phyloP scores from a whole-genome alignment of 2,113 vertebrate species.

The Rostratula benghalensis region DNA sequence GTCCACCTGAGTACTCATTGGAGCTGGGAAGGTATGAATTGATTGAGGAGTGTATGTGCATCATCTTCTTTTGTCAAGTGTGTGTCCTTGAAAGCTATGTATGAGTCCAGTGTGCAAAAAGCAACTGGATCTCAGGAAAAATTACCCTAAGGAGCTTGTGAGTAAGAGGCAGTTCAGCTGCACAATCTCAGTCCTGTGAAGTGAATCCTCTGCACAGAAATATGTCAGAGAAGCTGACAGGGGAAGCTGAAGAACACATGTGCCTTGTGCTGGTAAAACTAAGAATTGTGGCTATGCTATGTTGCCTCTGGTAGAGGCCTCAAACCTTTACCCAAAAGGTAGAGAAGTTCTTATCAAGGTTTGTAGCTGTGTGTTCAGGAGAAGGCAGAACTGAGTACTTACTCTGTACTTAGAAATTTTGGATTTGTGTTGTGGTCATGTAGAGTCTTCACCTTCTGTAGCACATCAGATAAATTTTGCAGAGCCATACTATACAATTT shows the following conservation, averaged over 20 bases:
- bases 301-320: neutral
- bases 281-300: neutral
- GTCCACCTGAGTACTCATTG: neutral
- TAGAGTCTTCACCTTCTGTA: neutral
- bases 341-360: neutral
- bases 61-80: neutral
- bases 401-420: neutral
- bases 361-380: neutral
- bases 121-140: neutral
- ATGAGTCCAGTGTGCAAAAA: neutral
- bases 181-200: neutral
- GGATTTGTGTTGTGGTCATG: accelerated
- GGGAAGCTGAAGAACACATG: accelerated
- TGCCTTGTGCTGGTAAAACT: neutral
- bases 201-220: neutral
- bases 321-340: neutral
- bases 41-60: accelerated
- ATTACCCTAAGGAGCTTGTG: neutral
- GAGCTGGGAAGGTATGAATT: neutral
- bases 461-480: neutral
- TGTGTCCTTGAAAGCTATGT: neutral
- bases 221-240: neutral
- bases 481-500: neutral
- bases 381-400: neutral
- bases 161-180: accelerated